These are phyloP conservation scores for Rhabdornis inornatus DNA, from an alignment of 2,113 vertebrate genomes.

Conservation along the genomic window DNA sequence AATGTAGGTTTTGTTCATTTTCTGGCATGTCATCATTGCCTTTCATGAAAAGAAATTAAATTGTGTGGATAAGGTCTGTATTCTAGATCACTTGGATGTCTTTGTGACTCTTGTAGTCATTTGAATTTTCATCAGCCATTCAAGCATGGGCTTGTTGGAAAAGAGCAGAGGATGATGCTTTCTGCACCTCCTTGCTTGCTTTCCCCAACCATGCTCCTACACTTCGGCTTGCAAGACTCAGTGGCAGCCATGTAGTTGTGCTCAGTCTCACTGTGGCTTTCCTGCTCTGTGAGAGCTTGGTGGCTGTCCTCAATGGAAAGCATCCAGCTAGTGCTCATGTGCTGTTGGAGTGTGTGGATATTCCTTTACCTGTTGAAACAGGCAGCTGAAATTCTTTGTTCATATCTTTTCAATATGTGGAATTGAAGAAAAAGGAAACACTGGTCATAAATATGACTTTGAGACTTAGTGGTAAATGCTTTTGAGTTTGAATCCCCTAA, in stretches of 20 bases:
- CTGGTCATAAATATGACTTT: not conserved
- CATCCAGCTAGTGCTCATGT: not conserved
- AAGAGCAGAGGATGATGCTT: not conserved
- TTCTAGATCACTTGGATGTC: not conserved
- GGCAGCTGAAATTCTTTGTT: not conserved
- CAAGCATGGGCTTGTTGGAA: not conserved
- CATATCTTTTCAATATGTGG: not conserved
- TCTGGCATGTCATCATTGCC: not conserved
- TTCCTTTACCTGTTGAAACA: not conserved
- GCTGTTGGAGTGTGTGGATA: accelerated
- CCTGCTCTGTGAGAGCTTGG: not conserved
- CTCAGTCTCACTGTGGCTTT: not conserved
- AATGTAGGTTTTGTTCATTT: conserved; percentile 48
- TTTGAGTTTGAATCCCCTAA: not conserved
- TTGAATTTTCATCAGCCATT: not conserved
- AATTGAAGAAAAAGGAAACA: not conserved
- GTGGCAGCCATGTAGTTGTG: accelerated
- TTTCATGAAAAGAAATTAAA: not conserved
- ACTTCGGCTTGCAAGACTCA: not conserved
- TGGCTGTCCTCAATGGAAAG: not conserved
- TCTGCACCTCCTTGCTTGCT: not conserved
- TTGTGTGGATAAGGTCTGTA: not conserved
- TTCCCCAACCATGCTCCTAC: not conserved
- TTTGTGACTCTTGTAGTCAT: not conserved
- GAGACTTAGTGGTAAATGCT: not conserved